A percentile compares a stretch with the other conserved stretches of the same genome.
Evolutionary conservation across 2,888 invertebrate genomes (phyloP).

Genomic region (Netelia fuscicornis): DNA sequence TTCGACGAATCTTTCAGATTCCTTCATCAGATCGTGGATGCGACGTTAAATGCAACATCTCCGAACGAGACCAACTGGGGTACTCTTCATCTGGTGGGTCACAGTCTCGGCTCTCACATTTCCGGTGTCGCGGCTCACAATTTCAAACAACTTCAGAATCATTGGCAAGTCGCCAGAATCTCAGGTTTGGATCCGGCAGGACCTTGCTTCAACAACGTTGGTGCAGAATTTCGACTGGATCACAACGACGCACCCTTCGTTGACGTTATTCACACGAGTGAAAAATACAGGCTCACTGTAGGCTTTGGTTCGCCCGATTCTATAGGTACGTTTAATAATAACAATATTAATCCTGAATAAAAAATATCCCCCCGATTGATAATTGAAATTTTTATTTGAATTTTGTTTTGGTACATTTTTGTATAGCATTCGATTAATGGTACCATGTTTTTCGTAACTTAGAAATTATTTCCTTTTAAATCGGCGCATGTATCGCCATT

Average conservation of each 20-base stretch:
- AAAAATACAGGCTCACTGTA: constrained; percentile 85
- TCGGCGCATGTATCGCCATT: neutral
- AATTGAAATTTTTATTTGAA: neutral
- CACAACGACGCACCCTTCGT: constrained; percentile 87
- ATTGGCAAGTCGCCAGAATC: constrained; percentile 80
- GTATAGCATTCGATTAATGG: neutral
- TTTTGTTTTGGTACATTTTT: neutral
- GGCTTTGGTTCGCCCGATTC: constrained; percentile 87
- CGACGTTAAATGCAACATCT: constrained; percentile 84
- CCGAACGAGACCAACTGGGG: constrained; percentile 75
- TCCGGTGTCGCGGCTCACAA: constrained; percentile 86
- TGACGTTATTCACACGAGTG: constrained; percentile 89
- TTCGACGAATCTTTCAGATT: constrained; percentile 84
- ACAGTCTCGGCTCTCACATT: constrained; percentile 89
- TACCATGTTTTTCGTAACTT: neutral
- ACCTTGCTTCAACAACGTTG: constrained; percentile 87
- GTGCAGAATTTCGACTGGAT: constrained; percentile 86
- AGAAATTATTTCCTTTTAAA: neutral
- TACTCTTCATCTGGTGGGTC: constrained; percentile 87
- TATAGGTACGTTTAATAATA: constrained; percentile 83
- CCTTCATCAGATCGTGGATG: constrained; percentile 84
- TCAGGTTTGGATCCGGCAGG: constrained; percentile 89
- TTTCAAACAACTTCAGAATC: constrained; percentile 83
- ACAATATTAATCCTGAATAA: neutral
- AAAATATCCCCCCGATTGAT: neutral